Percentiles rank a stretch among this genome's conserved stretches.
phyloP scores from a whole-genome alignment of 2,888 invertebrate genomes.

The Napeogenes sylphis region DNA sequence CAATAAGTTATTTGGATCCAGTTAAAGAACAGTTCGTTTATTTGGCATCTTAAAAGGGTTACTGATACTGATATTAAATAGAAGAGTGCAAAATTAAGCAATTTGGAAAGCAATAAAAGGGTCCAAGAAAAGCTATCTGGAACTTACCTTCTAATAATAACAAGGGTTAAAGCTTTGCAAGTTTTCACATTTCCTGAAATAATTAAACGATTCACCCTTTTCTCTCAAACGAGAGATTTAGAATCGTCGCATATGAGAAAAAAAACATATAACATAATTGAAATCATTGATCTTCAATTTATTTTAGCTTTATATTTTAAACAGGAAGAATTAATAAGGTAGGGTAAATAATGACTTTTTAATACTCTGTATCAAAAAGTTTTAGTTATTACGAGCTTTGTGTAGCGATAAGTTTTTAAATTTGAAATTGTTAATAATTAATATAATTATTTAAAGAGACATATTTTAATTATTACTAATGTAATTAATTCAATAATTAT shows the following conservation, averaged over 20 bases:
- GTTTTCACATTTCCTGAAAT: slow-evolving; percentile 72
- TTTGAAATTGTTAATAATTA: background rate
- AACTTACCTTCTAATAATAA: slow-evolving; percentile 51
- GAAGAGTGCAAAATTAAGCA: slow-evolving; percentile 24
- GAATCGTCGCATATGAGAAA: slow-evolving; percentile 14
- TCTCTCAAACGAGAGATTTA: slow-evolving; percentile 19
- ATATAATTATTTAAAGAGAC: too few relatives aligned
- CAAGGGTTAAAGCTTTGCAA: slow-evolving; percentile 55
- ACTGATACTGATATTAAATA: background rate
- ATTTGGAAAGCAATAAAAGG: slow-evolving; percentile 25
- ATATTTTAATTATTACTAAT: too few relatives aligned
- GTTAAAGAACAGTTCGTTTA: background rate
- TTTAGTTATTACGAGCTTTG: too few relatives aligned
- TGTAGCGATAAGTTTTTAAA: too few relatives aligned
- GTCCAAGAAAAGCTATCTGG: slow-evolving; percentile 28
- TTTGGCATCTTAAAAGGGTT: background rate
- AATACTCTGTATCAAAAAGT: too few relatives aligned
- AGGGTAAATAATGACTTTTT: too few relatives aligned
- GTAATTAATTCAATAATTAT: too few relatives aligned
- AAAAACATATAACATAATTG: too few relatives aligned
- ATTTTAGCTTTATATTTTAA: too few relatives aligned
- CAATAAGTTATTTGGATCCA: background rate
- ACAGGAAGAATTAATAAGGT: too few relatives aligned
- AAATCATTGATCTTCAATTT: too few relatives aligned
- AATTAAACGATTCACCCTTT: slow-evolving; percentile 36